phyloP scores from a whole-genome alignment of 2,888 invertebrate genomes.

The Abscondita cerata region DNA sequence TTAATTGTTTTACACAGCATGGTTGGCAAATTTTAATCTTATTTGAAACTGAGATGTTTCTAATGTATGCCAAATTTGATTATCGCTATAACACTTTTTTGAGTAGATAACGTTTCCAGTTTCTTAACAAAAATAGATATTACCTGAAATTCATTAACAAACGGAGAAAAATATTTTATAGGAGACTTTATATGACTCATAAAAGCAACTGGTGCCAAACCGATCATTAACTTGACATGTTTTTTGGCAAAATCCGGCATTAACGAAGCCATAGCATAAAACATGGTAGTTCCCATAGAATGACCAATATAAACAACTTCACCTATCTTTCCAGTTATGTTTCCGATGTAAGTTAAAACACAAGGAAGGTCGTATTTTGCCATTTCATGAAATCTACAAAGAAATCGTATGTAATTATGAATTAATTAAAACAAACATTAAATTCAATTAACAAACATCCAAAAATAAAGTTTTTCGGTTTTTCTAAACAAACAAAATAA shows the following conservation, averaged over 20 bases:
- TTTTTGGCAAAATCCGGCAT: slow-evolving; percentile 71
- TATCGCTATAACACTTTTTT: no score
- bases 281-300: slow-evolving; percentile 87
- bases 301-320: slow-evolving; percentile 83
- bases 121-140: no score
- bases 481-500: no score
- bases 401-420: no score
- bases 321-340: slow-evolving; percentile 59
- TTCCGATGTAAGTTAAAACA: slow-evolving; percentile 74
- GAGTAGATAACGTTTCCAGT: no score
- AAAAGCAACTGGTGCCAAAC: slow-evolving; percentile 75
- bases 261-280: slow-evolving; percentile 74
- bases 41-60: no score
- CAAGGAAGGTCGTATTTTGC: slow-evolving; percentile 87
- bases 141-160: slow-evolving; percentile 66
- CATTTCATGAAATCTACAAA: slow-evolving; percentile 85
- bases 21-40: no score
- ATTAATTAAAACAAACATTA: no score
- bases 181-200: slow-evolving; percentile 72
- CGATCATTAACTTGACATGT: slow-evolving; percentile 70
- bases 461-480: no score
- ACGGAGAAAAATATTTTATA: slow-evolving; percentile 71
- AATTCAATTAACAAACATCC: no score
- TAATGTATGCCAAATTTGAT: no score
- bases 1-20: no score